Percentiles rank a stretch among this genome's conserved stretches.
Conservation (phyloP, 2,113 vertebrate genomes). For the Columba janthina region DNA sequence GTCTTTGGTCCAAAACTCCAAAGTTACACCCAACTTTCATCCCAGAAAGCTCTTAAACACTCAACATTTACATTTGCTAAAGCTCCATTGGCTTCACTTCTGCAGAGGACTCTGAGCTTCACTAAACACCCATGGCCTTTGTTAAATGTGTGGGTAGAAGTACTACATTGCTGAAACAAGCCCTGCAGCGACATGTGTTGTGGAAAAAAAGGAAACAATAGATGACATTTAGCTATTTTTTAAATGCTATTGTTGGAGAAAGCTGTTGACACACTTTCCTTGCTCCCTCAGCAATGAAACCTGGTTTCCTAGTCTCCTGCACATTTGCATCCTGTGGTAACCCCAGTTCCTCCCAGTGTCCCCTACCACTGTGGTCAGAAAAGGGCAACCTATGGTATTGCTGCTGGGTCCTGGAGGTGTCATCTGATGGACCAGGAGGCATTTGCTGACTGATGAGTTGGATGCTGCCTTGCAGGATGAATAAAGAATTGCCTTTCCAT, state of each 20-base stretch:
- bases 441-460: not conserved
- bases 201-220: not conserved
- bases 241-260: not conserved
- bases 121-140: not conserved
- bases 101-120: not conserved
- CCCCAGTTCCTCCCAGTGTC: not conserved
- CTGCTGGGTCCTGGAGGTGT: not conserved
- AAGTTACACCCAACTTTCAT: not conserved
- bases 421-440: not conserved
- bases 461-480: not conserved
- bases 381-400: not conserved
- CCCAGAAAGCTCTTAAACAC: not conserved
- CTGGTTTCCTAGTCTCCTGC: not conserved
- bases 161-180: not conserved
- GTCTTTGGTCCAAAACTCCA: not conserved
- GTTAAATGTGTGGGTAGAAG: not conserved
- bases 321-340: not conserved
- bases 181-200: not conserved
- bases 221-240: accelerated
- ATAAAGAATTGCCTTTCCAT: not conserved
- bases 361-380: not conserved
- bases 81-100: not conserved
- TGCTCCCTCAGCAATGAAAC: not conserved
- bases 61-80: not conserved
- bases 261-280: not conserved